Evolutionary conservation across 2,797 vertebrate genomes (phyloP), one percentile per base, ranked within the genome.

Genomic region (Propithecus deckenii): DNA sequence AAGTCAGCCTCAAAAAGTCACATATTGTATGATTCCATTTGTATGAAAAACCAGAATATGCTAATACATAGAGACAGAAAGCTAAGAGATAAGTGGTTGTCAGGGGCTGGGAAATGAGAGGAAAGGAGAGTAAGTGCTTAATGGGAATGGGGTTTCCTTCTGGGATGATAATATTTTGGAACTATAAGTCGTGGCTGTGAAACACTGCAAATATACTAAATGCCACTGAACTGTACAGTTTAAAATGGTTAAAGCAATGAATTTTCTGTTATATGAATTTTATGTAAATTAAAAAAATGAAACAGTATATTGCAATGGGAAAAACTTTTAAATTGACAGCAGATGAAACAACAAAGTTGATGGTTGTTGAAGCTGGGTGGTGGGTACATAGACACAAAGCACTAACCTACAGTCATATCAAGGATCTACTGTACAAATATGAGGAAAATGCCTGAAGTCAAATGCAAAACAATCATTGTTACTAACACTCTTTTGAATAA

Each of bases 361-460:
- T 2, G 3, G 50, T 38, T 65, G 11, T 10, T 84, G 30, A 87
- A 90, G 76, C 17, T 18, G 14, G 23, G 17, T 43, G 28, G 61
- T 52, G 20, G 11, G 41, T 46, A 65, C 25, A 17, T 13, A 2
- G 30, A 28, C 35, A 55, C 5, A 87, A 63, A 52, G 43, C 32
- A 28, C n/a, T 81, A 86, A 76, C 25, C 59, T 75, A 94, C 22
- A 85, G 65, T 10, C 65, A 93, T 83, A 75, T 88, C 46, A 74
- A 96, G 41, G 48, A 67, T 48, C 28, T 52, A 75, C 50, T n/a
- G n/a, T 15, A 92, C 48, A 89, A 86, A 69, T 3, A 88, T 30
- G 14, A 79, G 38, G 25, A 88, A 89, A 89, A 89, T 72, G n/a
- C 85, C 76, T 67, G 14, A 91, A 63, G 50, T 91, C 83, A 87